A percentile compares a stretch with the other conserved stretches of the same genome.
Conservation (phyloP, 2,888 invertebrate species). For the Xanthorhoe designata region DNA sequence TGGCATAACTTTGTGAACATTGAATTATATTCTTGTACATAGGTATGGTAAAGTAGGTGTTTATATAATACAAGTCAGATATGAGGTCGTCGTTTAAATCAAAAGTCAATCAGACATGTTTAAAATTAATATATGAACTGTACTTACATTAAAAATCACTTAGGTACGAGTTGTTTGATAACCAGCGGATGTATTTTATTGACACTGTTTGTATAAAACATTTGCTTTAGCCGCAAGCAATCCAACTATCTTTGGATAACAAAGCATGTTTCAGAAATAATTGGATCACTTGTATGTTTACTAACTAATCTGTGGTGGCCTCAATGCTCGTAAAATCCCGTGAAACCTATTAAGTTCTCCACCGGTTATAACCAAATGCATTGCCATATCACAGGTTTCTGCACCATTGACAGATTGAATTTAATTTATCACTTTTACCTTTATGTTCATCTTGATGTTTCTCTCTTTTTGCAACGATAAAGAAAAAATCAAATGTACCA, state of each 20-base stretch:
- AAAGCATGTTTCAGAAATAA: slow-evolving; percentile 28
- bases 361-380: slow-evolving; percentile 41
- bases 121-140: neutral
- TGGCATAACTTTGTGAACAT: slow-evolving; percentile 3
- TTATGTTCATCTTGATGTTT: slow-evolving; percentile 83
- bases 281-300: slow-evolving; percentile 54
- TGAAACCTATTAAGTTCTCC: slow-evolving; percentile 40
- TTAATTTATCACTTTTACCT: slow-evolving; percentile 60
- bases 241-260: slow-evolving; percentile 25
- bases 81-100: neutral
- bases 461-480: slow-evolving; percentile 87
- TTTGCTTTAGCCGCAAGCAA: slow-evolving; percentile 33
- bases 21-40: neutral
- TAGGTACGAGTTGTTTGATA: slow-evolving; percentile 7
- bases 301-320: slow-evolving; percentile 59
- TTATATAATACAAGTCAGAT: neutral
- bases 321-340: slow-evolving; percentile 44
- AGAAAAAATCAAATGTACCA: slow-evolving; percentile 97
- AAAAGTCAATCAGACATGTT: neutral
- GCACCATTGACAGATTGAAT: slow-evolving; percentile 52
- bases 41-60: neutral
- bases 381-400: slow-evolving; percentile 59
- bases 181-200: slow-evolving; percentile 7
- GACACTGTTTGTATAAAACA: slow-evolving; percentile 28
- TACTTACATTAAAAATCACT: slow-evolving; percentile 25